Evolutionary conservation across 2,113 vertebrate genomes (phyloP), one percentile per base, ranked within the genome.

Genomic region (Zonotrichia leucophrys): DNA sequence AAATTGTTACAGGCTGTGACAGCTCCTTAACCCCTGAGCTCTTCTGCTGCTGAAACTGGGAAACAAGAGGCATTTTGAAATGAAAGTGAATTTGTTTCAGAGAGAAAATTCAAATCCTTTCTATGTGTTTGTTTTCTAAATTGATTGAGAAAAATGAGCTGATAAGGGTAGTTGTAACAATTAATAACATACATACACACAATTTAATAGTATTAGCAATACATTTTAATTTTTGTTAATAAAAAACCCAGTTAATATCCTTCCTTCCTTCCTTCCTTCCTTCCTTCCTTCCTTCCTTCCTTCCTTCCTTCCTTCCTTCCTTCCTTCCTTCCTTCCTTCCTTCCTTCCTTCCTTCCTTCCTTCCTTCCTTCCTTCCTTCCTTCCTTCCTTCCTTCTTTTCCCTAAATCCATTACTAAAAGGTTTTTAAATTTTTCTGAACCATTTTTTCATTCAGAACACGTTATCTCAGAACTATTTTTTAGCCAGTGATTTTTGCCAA

Each of bases 11-110:
- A 28, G 73, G 30, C 73, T 93, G 3, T 92, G 92, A 81, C 88
- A 92, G 80, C 41, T 96, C 87, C 70, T 95, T 90, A 94, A 88
- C 88, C 93, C 74, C 88, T 82, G 90, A 95, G 90, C 73, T 89
- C 68, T 90, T 82, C 85, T 94, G 42, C 79, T 94, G 47, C 75
- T 75, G 64, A 63, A 89, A 67, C 37, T 91, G 44, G 64, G 69
- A 63, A 83, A 44, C 28, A 67, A 59, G 44, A 79, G 14, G n/a
- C n/a, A 5, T 68, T 89, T 56, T 23, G 74, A 64, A 92, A 89
- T 21, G 22, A 62, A 68, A 17, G 58, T 30, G n/a, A 76, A 83
- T 80, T 33, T 66, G 21, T 59, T 80, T 22, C 58, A 87, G 44
- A 49, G 41, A 44, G 2, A 69, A 75, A 79, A 37, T 62, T 62